Percentiles rank a stretch among this genome's conserved stretches.
Evolutionary conservation across 2,113 vertebrate species (phyloP).

Genomic region (Lepisosteus osseus): DNA sequence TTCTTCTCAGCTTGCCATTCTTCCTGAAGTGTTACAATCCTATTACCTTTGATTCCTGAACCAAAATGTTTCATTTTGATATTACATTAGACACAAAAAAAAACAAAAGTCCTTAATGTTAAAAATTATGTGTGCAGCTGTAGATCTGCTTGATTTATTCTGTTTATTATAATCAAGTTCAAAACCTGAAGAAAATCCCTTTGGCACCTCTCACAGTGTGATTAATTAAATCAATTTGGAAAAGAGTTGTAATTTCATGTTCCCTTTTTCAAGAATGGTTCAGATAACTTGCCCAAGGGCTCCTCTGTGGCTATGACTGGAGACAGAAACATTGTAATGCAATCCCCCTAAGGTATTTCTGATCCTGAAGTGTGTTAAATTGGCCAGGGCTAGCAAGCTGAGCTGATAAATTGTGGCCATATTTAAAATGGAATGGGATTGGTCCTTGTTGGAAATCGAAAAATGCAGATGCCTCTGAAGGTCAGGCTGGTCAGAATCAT

Average conservation of each 20-base stretch:
- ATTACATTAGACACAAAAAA: slow-evolving; percentile 28
- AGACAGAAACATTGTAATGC: slow-evolving; percentile 30
- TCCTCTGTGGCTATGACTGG: slow-evolving; percentile 22
- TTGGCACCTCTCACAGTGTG: slow-evolving; percentile 12
- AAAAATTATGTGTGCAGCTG: no score
- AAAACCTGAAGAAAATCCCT: slow-evolving; percentile 8
- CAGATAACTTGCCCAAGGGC: slow-evolving; percentile 11
- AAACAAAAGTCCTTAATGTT: no score
- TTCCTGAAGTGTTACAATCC: slow-evolving; percentile 23
- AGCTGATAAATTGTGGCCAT: slow-evolving; percentile 35
- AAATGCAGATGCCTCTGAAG: slow-evolving; percentile 34
- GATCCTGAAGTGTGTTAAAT: slow-evolving; percentile 40
- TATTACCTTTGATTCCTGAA: slow-evolving; percentile 34
- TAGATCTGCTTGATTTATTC: neutral
- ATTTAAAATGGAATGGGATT: slow-evolving; percentile 31
- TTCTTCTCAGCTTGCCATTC: neutral
- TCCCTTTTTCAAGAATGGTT: neutral
- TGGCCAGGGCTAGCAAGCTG: slow-evolving; percentile 30
- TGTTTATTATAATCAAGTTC: neutral
- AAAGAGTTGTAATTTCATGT: slow-evolving; percentile 11
- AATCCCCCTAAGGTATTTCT: slow-evolving; percentile 39
- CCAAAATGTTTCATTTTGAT: slow-evolving; percentile 39
- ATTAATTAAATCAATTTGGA: slow-evolving; percentile 26
- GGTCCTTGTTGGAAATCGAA: slow-evolving; percentile 22
- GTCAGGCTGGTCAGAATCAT: slow-evolving; percentile 29